Evolutionary conservation across 2,113 vertebrate genomes (phyloP).

Genomic region (Gymnarchus niloticus): DNA sequence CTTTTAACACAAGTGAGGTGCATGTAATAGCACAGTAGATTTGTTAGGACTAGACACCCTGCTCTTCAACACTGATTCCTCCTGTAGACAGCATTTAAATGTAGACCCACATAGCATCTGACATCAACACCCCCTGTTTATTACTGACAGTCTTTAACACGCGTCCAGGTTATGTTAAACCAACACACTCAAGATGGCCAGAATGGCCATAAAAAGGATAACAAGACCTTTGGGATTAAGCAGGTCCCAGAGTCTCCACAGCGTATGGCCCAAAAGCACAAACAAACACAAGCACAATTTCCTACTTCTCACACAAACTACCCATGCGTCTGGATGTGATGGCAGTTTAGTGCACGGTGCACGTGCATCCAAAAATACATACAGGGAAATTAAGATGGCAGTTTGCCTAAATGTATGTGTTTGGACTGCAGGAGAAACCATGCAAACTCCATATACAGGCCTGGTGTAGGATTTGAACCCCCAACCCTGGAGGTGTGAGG

Average conservation of each 20-base stretch:
- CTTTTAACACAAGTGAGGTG: neutral
- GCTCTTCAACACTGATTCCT: neutral
- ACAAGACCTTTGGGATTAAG: too few species aligned
- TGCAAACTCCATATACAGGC: too few species aligned
- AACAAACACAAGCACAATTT: neutral
- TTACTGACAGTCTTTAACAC: neutral
- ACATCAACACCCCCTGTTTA: neutral
- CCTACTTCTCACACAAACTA: neutral
- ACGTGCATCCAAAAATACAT: too few species aligned
- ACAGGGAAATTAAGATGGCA: too few species aligned
- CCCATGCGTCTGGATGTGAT: neutral
- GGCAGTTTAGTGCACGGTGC: too few species aligned
- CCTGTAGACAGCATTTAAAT: neutral
- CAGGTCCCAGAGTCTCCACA: neutral
- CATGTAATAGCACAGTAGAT: neutral
- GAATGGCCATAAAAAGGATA: neutral
- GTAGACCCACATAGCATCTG: neutral
- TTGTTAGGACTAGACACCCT: neutral
- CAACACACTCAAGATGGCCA: neutral
- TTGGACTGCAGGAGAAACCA: too few species aligned
- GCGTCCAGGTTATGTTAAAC: neutral
- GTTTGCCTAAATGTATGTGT: too few species aligned
- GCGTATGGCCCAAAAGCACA: too few species aligned
- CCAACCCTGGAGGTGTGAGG: too few species aligned
- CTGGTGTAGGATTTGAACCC: too few species aligned